Percentiles rank a stretch among this genome's conserved stretches.
Evolutionary conservation across 2,888 invertebrate species (phyloP).

Genomic region (Iphiclides podalirius): DNA sequence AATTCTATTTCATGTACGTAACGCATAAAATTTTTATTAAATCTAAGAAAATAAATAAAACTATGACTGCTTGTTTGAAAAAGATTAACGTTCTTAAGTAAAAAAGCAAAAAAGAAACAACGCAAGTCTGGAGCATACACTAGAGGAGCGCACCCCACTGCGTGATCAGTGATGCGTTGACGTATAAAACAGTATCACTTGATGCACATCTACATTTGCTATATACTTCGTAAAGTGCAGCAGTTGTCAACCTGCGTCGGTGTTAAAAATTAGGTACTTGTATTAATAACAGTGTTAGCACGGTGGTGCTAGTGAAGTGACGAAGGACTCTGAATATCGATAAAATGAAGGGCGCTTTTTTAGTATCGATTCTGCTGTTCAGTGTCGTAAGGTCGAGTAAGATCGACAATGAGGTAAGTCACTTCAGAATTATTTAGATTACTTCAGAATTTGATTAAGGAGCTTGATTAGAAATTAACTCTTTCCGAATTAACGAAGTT

Average conservation of each 20-base stretch:
- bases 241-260: constrained; percentile 33
- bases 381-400: constrained; percentile 63
- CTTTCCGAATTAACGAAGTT: no score
- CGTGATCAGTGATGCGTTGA: constrained; percentile 45
- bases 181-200: constrained; percentile 62
- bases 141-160: constrained; percentile 52
- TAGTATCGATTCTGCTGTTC: constrained; percentile 60
- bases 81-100: no score
- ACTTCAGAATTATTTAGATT: no score
- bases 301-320: constrained; percentile 60
- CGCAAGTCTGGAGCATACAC: constrained; percentile 10
- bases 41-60: not conserved
- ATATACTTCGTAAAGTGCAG: constrained; percentile 35
- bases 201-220: constrained; percentile 62
- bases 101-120: no score
- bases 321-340: constrained; percentile 32
- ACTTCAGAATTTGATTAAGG: no score
- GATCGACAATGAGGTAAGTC: constrained; percentile 64
- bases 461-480: no score
- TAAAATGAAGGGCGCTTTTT: constrained; percentile 60
- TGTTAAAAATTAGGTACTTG: constrained; percentile 24
- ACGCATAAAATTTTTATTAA: no score
- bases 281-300: constrained; percentile 24
- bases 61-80: no score
- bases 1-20: no score